Evolutionary conservation across 2,113 vertebrate genomes (phyloP), one percentile per base, ranked within the genome.

Genomic region (Mustelus asterias): DNA sequence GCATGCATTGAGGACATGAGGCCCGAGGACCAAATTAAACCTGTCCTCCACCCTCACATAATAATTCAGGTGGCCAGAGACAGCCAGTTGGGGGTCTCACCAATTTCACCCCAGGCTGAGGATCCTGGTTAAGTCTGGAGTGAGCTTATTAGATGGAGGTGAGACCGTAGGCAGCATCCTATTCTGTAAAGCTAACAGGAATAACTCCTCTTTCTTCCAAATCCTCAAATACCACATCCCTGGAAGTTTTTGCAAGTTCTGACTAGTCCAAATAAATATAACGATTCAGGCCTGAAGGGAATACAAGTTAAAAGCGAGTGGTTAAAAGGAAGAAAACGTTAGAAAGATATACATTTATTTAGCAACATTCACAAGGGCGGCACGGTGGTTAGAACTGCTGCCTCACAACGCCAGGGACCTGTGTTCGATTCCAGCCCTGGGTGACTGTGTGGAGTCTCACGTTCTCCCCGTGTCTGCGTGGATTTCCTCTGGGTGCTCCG

Each of bases 211-310:
- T 29, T 33, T 26, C 29, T 89, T 60, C 86, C 86, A 89, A 29
- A 29, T 89, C 86, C 54, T 60, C 86, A 89, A 60, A 60, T 89
- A 29, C 7, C 54, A 60, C 86, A 89, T 89, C 54, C 86, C 26
- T 88, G 85, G 44, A 88, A 88, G 44, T 88, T 54, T 89, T 89
- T 54, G 26, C 86, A 89, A 89, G 86, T 89, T 89, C 86, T 54
- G 54, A 89, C 48, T 54, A 89, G 54, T 60, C 86, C 48, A 89
- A 89, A 58, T 89, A 89, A 89, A 89, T 89, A 29, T 89, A 33
- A 89, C 26, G 29, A 60, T 58, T 33, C 86, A 89, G 86, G 24
- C 26, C 86, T 33, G 48, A 89, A 58, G 29, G 11, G 85, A 9
- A 54, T 33, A 3, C 86, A 89, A 89, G 44, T 26, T 60, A 58